phyloP scores from a whole-genome alignment of 2,113 vertebrate genomes.

The Leucosticte australis region DNA sequence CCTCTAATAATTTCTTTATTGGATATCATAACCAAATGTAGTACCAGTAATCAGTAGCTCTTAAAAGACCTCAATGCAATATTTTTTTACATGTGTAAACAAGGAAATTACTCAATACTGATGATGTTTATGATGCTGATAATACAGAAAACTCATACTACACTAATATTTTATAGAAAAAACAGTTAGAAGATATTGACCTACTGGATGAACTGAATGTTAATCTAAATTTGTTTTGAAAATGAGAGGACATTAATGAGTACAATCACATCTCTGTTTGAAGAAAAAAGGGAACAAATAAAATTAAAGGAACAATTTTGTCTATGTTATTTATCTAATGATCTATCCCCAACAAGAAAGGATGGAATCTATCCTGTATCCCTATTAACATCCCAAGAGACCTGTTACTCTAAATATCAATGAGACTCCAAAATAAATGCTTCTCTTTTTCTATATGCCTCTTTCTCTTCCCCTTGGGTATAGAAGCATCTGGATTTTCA shows the following conservation, averaged over 20 bases:
- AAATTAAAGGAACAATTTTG: accelerated
- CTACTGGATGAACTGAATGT: not conserved
- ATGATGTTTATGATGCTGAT: not conserved
- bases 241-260: not conserved
- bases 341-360: not conserved
- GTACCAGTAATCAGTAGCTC: not conserved
- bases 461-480: not conserved
- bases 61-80: not conserved
- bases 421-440: not conserved
- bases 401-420: not conserved
- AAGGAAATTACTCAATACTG: not conserved
- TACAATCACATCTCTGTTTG: not conserved
- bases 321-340: not conserved
- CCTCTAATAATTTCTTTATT: not conserved
- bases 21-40: not conserved
- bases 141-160: not conserved
- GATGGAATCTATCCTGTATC: not conserved
- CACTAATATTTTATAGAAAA: not conserved
- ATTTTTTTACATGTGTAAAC: not conserved
- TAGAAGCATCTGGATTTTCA: not conserved
- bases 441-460: not conserved
- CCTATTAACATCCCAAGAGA: not conserved
- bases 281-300: not conserved
- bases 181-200: not conserved
- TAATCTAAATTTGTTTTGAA: not conserved